phyloP scores from a whole-genome alignment of 2,113 vertebrate species.

The Brachypodius melanocephalos region DNA sequence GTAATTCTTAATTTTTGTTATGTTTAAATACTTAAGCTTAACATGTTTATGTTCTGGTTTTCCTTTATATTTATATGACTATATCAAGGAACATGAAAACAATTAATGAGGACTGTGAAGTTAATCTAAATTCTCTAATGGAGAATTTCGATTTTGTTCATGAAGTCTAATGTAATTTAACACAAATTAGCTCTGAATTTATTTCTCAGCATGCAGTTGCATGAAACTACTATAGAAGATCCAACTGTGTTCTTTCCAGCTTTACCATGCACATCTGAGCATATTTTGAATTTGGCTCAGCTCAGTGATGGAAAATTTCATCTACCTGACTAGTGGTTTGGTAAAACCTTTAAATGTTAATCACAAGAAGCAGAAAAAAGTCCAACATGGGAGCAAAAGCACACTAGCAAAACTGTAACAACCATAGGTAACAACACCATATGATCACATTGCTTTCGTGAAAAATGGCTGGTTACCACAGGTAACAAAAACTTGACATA shows the following conservation, averaged over 20 bases:
- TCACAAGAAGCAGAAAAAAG: neutral
- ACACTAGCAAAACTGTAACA: constrained; percentile 20
- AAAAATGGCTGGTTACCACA: constrained; percentile 29
- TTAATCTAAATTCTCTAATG: neutral
- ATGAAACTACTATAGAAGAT: neutral
- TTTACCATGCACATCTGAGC: neutral
- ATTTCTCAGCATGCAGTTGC: neutral
- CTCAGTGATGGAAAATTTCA: neutral
- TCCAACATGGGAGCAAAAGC: neutral
- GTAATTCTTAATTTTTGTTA: neutral
- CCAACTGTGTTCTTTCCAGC: neutral
- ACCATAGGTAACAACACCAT: constrained; percentile 4
- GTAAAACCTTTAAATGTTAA: neutral
- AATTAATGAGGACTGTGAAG: neutral
- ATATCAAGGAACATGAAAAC: neutral
- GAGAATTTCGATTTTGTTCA: neutral
- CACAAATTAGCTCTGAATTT: neutral
- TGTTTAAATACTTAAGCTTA: neutral
- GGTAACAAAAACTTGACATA: neutral
- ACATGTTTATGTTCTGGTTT: fast-evolving
- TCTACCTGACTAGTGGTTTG: neutral
- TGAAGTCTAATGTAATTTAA: neutral
- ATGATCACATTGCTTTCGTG: neutral
- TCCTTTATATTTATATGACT: neutral
- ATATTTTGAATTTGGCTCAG: neutral